These are phyloP conservation scores for Palythoa grandis DNA, from an alignment of 92 coral and sea anemone genomes.

Conservation along the genomic window DNA sequence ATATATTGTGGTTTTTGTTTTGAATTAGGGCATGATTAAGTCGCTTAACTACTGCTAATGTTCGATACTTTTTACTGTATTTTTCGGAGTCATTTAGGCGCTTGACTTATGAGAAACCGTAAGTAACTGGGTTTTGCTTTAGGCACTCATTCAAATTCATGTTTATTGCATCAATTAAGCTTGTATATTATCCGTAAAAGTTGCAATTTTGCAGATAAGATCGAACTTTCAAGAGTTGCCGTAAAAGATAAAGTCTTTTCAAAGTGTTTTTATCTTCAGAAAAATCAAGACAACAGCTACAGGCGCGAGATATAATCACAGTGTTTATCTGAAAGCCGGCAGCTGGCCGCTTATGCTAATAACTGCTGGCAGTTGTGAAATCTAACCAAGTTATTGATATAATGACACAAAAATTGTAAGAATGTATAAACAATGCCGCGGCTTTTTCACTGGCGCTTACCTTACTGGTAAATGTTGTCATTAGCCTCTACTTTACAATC, in stretches of 20 bases:
- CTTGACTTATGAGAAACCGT: neutral
- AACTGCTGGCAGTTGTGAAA: neutral
- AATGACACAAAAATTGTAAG: neutral
- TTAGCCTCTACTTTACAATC: neutral
- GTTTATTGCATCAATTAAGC: slow-evolving; percentile 14
- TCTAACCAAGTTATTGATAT: neutral
- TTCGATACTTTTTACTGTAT: no score
- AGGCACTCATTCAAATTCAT: neutral
- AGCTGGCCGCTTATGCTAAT: slow-evolving; percentile 11
- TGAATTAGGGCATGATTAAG: neutral
- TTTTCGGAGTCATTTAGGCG: neutral
- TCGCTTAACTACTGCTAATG: neutral
- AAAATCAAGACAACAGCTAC: neutral
- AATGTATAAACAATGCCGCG: slow-evolving; percentile 4
- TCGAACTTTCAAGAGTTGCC: no score
- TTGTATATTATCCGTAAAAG: slow-evolving; percentile 4
- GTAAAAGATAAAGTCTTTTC: neutral
- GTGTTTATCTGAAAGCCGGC: neutral
- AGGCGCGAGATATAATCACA: neutral
- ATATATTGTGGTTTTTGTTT: neutral
- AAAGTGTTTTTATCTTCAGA: neutral
- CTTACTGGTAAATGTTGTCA: neutral
- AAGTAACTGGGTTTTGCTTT: neutral
- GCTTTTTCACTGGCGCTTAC: neutral
- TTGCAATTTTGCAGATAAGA: neutral